phyloP scores from a whole-genome alignment of 1,140 invertebrate genomes.

The Drosophila eugracilis region DNA sequence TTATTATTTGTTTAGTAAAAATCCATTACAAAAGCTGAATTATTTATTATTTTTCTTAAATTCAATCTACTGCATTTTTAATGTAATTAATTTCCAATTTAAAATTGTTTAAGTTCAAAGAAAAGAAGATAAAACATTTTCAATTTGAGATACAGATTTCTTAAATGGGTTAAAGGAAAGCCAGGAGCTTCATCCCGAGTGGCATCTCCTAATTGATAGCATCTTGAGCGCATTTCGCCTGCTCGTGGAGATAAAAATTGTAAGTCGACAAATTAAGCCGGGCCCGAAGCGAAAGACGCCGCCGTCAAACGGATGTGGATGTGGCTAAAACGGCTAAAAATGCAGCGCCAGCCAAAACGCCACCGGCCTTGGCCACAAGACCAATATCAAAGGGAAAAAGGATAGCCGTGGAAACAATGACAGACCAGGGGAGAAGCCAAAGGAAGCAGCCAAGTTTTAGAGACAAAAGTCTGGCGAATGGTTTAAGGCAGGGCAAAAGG shows the following conservation, averaged over 20 bases:
- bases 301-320: constrained; percentile 19
- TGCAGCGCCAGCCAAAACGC: constrained; percentile 21
- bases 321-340: constrained; percentile 3
- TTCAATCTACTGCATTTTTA: no score
- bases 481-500: constrained; percentile 57
- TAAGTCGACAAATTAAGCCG: constrained; percentile 75
- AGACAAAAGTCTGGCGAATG: constrained; percentile 64
- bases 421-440: constrained; percentile 20
- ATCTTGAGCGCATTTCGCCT: constrained; percentile 24
- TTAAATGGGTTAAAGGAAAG: not conserved
- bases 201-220: constrained; percentile 45
- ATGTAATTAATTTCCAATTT: no score
- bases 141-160: not conserved
- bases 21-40: no score
- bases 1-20: no score
- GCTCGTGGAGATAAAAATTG: constrained; percentile 60
- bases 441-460: constrained; percentile 53
- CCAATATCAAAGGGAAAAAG: constrained; percentile 36
- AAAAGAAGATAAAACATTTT: no score
- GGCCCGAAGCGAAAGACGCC: constrained; percentile 42
- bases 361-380: constrained; percentile 29
- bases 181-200: constrained; percentile 8
- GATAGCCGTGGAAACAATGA: constrained; percentile 59
- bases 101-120: no score
- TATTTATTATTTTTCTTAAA: no score